Conservation (phyloP, 2,888 invertebrate species). For the Vesta saturnalis region DNA sequence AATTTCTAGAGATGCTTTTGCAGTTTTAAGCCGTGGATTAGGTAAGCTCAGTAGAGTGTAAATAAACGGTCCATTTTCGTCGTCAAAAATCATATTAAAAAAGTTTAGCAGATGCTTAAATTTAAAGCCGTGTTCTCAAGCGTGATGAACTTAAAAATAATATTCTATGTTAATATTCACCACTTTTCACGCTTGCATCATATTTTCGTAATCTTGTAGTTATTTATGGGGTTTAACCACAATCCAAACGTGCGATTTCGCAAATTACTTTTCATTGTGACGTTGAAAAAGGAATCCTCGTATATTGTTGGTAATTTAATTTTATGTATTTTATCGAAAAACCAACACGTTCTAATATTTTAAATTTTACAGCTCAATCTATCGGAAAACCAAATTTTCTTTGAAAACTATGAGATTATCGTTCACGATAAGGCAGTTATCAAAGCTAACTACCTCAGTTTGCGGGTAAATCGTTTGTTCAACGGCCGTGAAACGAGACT, state of each 20-base stretch:
- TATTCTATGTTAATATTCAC: constrained; percentile 26
- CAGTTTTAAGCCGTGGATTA: constrained; percentile 29
- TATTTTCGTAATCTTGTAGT: not conserved
- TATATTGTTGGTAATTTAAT: no score
- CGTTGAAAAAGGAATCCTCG: not conserved
- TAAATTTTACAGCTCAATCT: constrained; percentile 29
- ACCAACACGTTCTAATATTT: constrained; percentile 17
- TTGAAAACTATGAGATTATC: constrained; percentile 34
- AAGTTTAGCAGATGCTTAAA: constrained; percentile 42
- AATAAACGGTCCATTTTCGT: constrained; percentile 34
- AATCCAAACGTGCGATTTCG: constrained; percentile 21
- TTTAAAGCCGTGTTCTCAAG: constrained; percentile 32
- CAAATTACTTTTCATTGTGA: no score
- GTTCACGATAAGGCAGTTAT: constrained; percentile 28
- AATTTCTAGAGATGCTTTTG: constrained; percentile 17
- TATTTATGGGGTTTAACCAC: no score
- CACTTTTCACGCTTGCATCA: not conserved
- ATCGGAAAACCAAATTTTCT: constrained; percentile 32
- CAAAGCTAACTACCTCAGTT: constrained; percentile 39
- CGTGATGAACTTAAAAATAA: constrained; percentile 41
- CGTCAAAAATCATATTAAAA: constrained; percentile 42
- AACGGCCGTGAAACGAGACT: constrained; percentile 43
- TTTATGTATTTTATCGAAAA: not conserved
- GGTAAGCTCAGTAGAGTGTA: constrained; percentile 26
- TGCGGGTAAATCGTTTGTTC: constrained; percentile 41